Base-by-base conservation (phyloP, 2,797 vertebrate genomes). In the Sebastes glaucus region DNA sequence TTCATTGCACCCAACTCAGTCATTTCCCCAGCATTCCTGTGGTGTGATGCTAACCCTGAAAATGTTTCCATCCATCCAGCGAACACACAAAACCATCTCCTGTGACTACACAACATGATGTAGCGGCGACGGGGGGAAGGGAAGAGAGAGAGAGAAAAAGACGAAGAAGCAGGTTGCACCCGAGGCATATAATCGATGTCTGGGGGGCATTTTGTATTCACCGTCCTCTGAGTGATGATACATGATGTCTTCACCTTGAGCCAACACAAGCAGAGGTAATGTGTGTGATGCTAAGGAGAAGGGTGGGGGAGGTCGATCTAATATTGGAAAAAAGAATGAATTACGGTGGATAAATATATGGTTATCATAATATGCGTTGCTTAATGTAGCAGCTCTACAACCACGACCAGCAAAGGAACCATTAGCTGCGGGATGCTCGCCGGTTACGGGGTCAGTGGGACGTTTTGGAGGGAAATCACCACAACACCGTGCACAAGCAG, bases 181-280 rank as follows among this genome's bases (percentile, higher is more conserved):
- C 3, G 8, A 75, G 82, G 66, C 83, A 85, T 52, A 74, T 88
- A 85, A 87, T 88, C 82, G 10, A 88, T 90, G 82, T 78, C 71
- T 46, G 62, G 65, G 55, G 65, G 71, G 63, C 62, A 82, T 83
- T 92, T 74, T 84, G 80, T 61, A 73, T 82, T 76, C 71, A 67
- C n/a, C 5, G 60, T 56, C 57, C 76, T 77, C 70, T 16, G 32
- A 71, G 68, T 67, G 81, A 71, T 25, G 20, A 69, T n/a, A 77
- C 72, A 33, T 22, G 69, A 74, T 70, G 88, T 89, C 85, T 87
- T 92, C 81, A 90, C 85, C 83, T 82, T 86, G 80, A 82, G 75
- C 56, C 79, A 77, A 87, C 35, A 76, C 72, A 57, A 68, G 69
- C 71, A 42, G 61, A 32, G 60, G 14, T 57, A 77, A 76, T 78